phyloP scores from a whole-genome alignment of 2,113 vertebrate species.

The Solenodon paradoxus region DNA sequence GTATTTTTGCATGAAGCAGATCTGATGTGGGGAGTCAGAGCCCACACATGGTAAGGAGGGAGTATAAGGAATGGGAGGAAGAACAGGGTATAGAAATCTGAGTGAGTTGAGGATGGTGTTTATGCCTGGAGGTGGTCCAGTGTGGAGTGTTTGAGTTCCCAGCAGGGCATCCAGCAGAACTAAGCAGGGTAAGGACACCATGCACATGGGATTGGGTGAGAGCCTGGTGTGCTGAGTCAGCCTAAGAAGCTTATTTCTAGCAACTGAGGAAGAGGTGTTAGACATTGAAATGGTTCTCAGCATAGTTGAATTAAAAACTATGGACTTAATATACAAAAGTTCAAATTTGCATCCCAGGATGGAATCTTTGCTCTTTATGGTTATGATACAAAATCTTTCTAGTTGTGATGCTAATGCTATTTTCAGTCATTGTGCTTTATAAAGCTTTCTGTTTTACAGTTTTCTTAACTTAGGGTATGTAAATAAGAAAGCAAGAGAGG shows the following conservation, averaged over 20 bases:
- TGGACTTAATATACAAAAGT: not conserved
- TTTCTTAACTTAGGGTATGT: not conserved
- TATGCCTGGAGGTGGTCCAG: too few species aligned
- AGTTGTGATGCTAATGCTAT: not conserved
- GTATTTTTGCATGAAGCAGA: not conserved
- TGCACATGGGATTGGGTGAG: rapidly evolving
- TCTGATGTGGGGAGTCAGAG: not conserved
- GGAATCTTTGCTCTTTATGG: not conserved
- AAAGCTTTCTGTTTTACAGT: not conserved
- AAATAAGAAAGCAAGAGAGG: not conserved
- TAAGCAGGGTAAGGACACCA: not conserved
- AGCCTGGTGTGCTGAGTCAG: not conserved
- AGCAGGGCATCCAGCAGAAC: too few species aligned
- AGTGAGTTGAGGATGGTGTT: not conserved
- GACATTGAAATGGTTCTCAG: not conserved
- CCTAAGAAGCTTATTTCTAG: not conserved
- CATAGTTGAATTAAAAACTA: not conserved
- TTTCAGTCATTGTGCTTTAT: not conserved
- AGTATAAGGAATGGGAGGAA: rapidly evolving
- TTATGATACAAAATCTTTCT: not conserved
- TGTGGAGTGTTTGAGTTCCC: not conserved
- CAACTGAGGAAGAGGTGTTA: not conserved
- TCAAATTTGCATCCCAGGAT: not conserved
- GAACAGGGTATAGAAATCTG: not conserved
- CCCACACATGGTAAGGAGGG: not conserved